Evolutionary conservation across 2,888 invertebrate species (phyloP), one percentile per base, ranked within the genome.

Genomic region (Spisula subtruncata): DNA sequence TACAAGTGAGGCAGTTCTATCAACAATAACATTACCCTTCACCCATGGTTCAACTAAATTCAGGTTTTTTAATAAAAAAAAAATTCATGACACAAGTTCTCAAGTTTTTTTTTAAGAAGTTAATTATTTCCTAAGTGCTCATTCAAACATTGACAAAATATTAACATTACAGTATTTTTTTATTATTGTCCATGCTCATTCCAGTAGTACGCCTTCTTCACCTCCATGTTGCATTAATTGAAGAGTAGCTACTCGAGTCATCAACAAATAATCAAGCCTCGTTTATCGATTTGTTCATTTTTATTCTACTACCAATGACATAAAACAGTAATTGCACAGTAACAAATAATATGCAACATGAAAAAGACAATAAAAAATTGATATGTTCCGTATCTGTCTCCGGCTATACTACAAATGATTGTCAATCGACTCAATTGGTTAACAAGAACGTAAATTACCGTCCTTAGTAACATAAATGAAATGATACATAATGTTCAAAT

Each of bases 281-380:
- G 8, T 79, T 41, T 66, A 41, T 87, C 85, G 81, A 14, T 66
- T 48, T 81, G 8, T 87, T 25, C 29, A 85, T 86, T 85, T 89
- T 91, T 82, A 85, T 88, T 90, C 87, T 90, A 80, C 83, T 83
- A 83, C 81, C 83, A 66, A 79, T 51, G 66, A 85, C 87, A 89
- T 85, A 89, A 87, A 90, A 90, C 88, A 88, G 84, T 81, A 87
- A 92, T 92, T 92, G 92, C 92, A 92, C 90, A 87, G 85, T 88
- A 85, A 88, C 88, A 88, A 71, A 80, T 75, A 75, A 41, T 75
- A 84, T 66, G 46, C 46, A 75, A 83, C 83, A 84, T 84, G 75
- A 83, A 48, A 66, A 84, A 84, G 32, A 66, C 75, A 35, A 35
- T 75, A 75, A 75, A 75, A 75, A 75, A 32, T 18, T 35, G 75